A percentile compares a stretch with the other conserved stretches of the same genome.
Conservation (phyloP, 2,888 invertebrate genomes). For the Nomada ferruginata region DNA sequence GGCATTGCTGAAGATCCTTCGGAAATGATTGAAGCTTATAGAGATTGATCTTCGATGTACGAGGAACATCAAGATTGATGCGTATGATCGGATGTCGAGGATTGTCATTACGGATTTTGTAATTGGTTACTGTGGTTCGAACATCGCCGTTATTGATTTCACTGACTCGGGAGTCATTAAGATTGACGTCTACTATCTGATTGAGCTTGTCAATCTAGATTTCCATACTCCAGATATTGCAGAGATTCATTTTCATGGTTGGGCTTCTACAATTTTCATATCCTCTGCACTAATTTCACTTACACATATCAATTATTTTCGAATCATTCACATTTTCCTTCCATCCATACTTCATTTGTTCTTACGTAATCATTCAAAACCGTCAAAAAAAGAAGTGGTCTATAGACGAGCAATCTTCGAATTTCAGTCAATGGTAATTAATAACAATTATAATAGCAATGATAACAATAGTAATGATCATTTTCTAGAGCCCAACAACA, state of each 20-base stretch:
- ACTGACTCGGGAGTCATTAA: slow-evolving; percentile 11
- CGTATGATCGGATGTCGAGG: neutral
- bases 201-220: neutral
- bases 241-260: neutral
- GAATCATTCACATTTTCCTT: no score
- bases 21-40: neutral
- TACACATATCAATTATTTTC: no score
- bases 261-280: neutral
- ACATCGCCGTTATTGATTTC: slow-evolving; percentile 1
- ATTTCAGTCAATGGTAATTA: no score
- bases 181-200: neutral
- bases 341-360: no score
- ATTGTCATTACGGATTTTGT: slow-evolving; percentile 21
- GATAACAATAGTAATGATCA: no score
- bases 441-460: no score
- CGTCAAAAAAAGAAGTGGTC: no score
- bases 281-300: no score
- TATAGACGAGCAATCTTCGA: no score
- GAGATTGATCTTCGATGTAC: slow-evolving; percentile 2
- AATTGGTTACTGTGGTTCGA: slow-evolving; percentile 3
- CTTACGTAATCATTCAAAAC: no score
- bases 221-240: neutral
- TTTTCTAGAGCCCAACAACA: neutral
- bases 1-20: neutral
- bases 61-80: slow-evolving; percentile 7